Evolutionary conservation across 1,140 invertebrate genomes (phyloP), one percentile per base, ranked within the genome.

Genomic region (Uloborus diversus): DNA sequence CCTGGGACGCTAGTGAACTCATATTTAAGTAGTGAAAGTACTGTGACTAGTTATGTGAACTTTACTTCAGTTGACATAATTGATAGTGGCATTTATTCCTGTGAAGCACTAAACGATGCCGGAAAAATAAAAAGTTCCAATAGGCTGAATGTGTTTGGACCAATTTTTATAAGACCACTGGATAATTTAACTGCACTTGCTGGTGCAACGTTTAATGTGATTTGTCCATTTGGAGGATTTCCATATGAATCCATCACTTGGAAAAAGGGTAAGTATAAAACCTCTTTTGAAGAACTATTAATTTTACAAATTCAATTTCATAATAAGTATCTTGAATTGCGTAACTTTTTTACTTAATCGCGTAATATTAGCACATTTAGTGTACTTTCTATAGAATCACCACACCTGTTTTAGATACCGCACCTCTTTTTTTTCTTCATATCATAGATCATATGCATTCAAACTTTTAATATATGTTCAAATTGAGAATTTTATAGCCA

Each of bases 61-160:
- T 93, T 96, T 82, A 92, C 93, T 28, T 93, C 92, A 35, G 94
- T 96, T 64, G 93, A 94, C 84, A 94, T 95, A 17, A 57, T 76
- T 28, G 85, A 86, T 73, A 87, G 87, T 27, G 88, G 88, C 17
- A 83, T 85, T 73, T 88, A 88, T 71, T 73, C 80, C 20, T 88
- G 88, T 79, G 82, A 82, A 14, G 86, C 86, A 2, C 82, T 62
- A 7, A 88, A 87, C 81, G 83, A 84, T 25, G 85, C 86, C 14
- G 88, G 88, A 7, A 33, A 64, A 89, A 91, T 83, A 1, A 75
- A 80, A 17, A 84, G 86, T 78, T 81, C 81, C 3, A 82, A 80
- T 4, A 84, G 83, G 80, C 78, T 87, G n/a, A 86, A 86, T 81
- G 85, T 88, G 17, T 82, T 81, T 35, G 81, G 81, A 13, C 80